Evolutionary conservation across 2,797 vertebrate species (phyloP).

Genomic region (Fundulus diaphanus): DNA sequence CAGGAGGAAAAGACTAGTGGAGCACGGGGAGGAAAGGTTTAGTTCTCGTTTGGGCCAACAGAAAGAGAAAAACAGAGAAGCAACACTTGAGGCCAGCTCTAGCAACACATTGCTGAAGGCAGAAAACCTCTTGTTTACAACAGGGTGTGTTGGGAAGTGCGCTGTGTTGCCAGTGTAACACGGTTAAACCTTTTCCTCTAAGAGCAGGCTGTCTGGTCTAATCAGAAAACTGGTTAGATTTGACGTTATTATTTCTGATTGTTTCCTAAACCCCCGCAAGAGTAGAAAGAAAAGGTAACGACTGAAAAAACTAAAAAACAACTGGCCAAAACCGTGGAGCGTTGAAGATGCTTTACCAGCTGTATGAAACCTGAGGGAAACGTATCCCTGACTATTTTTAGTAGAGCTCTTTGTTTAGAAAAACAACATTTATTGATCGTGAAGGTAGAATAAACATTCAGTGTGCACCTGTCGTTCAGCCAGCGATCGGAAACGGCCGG

Average conservation of each 20-base stretch:
- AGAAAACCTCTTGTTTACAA: conserved; percentile 27
- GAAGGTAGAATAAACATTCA: too few species aligned
- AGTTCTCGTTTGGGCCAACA: conserved; percentile 51
- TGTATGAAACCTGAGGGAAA: not conserved
- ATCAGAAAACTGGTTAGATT: not conserved
- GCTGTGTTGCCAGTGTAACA: not conserved
- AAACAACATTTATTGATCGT: too few species aligned
- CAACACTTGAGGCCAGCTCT: conserved; percentile 19
- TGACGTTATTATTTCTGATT: too few species aligned
- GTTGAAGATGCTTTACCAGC: not conserved
- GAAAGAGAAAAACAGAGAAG: conserved; percentile 7
- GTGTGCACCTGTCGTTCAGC: too few species aligned
- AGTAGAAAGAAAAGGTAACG: not conserved
- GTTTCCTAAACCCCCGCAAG: not conserved
- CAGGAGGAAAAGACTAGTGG: conserved; percentile 25
- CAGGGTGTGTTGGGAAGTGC: not conserved
- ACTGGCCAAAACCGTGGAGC: not conserved
- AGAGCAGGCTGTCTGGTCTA: not conserved
- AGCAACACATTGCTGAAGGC: conserved; percentile 45
- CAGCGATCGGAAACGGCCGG: too few species aligned
- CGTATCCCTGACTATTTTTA: not conserved
- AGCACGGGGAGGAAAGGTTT: conserved; percentile 63
- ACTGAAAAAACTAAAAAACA: not conserved
- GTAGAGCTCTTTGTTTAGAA: too few species aligned
- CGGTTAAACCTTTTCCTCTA: not conserved